phyloP scores from a whole-genome alignment of 2,797 vertebrate genomes.

The Triplophysa yarkandensis region DNA sequence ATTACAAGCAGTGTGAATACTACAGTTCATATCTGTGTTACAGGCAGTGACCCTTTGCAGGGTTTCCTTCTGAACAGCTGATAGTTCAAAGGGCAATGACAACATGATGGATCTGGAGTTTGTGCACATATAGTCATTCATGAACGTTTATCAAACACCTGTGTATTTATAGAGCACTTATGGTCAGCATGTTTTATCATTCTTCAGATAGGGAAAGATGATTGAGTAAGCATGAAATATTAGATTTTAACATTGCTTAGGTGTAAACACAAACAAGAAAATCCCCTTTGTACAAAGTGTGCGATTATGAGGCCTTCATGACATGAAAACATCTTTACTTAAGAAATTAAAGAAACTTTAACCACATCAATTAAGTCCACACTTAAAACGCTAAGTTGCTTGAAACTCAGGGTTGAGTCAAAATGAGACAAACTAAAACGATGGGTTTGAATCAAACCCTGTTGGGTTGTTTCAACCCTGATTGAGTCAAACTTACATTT shows the following conservation, averaged over 20 bases:
- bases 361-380: too few relatives aligned
- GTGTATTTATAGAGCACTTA: conserved; percentile 30
- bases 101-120: conserved; percentile 58
- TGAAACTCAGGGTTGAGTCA: too few relatives aligned
- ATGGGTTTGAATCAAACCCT: too few relatives aligned
- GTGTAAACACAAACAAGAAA: not conserved
- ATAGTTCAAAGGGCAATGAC: conserved; percentile 71
- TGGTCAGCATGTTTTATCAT: conserved; percentile 48
- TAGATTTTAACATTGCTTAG: not conserved
- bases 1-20: not conserved
- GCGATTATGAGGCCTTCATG: too few relatives aligned
- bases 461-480: too few relatives aligned
- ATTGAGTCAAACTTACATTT: too few relatives aligned
- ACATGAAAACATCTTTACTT: too few relatives aligned
- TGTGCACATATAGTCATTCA: conserved; percentile 11
- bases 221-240: not conserved
- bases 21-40: not conserved
- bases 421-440: too few relatives aligned
- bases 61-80: conserved; percentile 44
- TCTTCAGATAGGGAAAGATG: conserved; percentile 23
- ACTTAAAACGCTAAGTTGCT: too few relatives aligned
- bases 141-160: conserved; percentile 15
- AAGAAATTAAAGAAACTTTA: too few relatives aligned
- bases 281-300: not conserved
- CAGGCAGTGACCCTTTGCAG: not conserved